Evolutionary conservation across 2,888 invertebrate species (phyloP).

Genomic region (Nomada hirtipes): DNA sequence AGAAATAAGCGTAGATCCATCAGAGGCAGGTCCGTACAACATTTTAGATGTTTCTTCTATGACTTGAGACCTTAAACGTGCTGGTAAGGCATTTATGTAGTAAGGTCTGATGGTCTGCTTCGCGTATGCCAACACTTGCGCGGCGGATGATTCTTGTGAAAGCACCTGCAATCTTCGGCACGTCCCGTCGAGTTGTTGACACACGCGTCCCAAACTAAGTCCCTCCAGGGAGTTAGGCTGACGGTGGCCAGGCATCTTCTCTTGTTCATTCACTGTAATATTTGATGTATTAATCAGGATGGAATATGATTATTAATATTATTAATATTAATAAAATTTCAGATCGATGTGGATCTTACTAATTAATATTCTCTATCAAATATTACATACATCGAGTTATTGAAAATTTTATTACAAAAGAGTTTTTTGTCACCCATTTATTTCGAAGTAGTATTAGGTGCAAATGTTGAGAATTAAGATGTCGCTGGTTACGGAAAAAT

Average conservation of each 20-base stretch:
- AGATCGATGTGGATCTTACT: too few relatives aligned
- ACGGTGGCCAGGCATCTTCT: constrained; percentile 82
- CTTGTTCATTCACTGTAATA: constrained; percentile 77
- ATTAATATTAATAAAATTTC: too few relatives aligned
- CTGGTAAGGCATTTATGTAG: constrained; percentile 82
- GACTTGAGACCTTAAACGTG: constrained; percentile 80
- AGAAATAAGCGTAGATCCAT: constrained; percentile 80
- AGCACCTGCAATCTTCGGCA: constrained; percentile 82
- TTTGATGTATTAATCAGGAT: constrained; percentile 21
- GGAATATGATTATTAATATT: not conserved
- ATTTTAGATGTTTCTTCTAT: constrained; percentile 82
- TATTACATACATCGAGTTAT: not conserved
- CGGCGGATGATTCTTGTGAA: constrained; percentile 82
- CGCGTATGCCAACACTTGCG: constrained; percentile 80
- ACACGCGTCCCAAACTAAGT: constrained; percentile 82
- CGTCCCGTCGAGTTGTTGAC: constrained; percentile 82
- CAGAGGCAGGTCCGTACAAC: constrained; percentile 80
- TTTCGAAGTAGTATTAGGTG: not conserved
- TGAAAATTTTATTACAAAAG: not conserved
- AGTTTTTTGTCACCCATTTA: not conserved
- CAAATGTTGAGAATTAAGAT: not conserved
- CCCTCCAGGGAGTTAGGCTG: constrained; percentile 82
- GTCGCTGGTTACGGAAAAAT: not conserved
- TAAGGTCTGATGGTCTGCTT: constrained; percentile 82
- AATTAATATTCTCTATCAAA: too few relatives aligned